Evolutionary conservation across 2,113 vertebrate species (phyloP).

Genomic region (Cinclus mexicanus): DNA sequence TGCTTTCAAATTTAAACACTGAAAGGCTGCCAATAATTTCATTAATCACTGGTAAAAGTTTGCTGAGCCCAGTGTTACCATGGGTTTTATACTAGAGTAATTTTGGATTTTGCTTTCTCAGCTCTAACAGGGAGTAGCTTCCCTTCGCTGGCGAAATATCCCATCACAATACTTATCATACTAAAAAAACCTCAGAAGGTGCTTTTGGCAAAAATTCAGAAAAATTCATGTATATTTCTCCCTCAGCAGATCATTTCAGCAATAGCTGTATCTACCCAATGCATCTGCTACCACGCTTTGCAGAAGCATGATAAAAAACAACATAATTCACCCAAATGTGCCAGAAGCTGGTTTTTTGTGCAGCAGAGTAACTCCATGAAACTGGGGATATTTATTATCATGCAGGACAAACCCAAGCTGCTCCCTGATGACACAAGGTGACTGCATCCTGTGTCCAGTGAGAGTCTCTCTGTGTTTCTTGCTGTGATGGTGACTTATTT

Average conservation of each 20-base stretch:
- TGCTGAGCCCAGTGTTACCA: background rate
- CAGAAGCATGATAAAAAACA: background rate
- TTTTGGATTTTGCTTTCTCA: background rate
- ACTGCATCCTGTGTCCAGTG: background rate
- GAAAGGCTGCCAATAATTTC: background rate
- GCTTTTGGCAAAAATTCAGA: background rate
- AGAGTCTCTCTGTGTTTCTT: background rate
- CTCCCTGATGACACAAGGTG: background rate
- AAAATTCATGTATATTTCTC: background rate
- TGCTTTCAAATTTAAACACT: constrained; percentile 1
- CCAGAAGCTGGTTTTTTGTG: background rate
- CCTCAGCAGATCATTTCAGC: background rate
- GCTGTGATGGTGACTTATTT: background rate
- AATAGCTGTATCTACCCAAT: background rate
- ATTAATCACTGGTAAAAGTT: background rate
- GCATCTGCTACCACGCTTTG: background rate
- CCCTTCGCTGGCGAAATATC: background rate
- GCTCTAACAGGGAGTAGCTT: background rate
- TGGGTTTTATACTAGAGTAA: background rate
- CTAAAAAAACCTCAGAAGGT: background rate
- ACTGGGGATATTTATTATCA: background rate
- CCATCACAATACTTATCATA: background rate
- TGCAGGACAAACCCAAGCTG: background rate
- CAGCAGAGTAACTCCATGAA: background rate
- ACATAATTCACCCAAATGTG: background rate